Base-by-base conservation (phyloP, 2,888 invertebrate genomes). In the Cephus pulcher region DNA sequence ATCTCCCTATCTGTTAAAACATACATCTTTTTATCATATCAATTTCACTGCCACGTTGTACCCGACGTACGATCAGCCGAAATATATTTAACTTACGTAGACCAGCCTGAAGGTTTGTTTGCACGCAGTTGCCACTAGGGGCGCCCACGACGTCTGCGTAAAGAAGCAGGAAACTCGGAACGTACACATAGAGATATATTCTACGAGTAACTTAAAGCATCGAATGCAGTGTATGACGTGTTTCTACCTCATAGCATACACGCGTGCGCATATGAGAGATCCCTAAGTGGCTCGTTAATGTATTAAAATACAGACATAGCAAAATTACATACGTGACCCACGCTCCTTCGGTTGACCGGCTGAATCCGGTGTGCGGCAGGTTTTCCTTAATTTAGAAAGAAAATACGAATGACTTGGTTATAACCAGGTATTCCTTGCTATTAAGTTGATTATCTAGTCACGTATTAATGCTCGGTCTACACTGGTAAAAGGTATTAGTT, bases 81-180 rank as follows among this genome's bases (percentile, higher is more conserved):
- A 56, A 56, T 56, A 56, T 56, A 23, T 56, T 56, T 56, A 56
- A 56, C 56, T 56, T 56, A 9, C 56, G 23, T 56, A 56, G 9
- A 2, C 6, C 15, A 56, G 23, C 9, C 9, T 56, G 56, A 23
- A 23, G 56, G 56, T 87, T 88, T 88, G 88, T 89, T 89, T 88
- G 89, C 82, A 89, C 89, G 88, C 89, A 89, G 88, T 89, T 88
- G 86, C 78, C 79, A 76, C 80, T 80, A 76, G 90, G 86, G 87
- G 82, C 86, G 84, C 84, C 84, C 89, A 84, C 87, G 15, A 84
- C 56, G 56, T 56, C 82, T 84, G 81, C 81, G 78, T 33, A 33
- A 71, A 78, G 78, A 74, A 81, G 82, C 84, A 83, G 84, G 83
- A 84, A 83, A 80, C 83, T 81, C 80, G 81, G 82, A 82, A 82